Conservation (phyloP, 1,140 invertebrate genomes). For the Drosophila pachea region DNA sequence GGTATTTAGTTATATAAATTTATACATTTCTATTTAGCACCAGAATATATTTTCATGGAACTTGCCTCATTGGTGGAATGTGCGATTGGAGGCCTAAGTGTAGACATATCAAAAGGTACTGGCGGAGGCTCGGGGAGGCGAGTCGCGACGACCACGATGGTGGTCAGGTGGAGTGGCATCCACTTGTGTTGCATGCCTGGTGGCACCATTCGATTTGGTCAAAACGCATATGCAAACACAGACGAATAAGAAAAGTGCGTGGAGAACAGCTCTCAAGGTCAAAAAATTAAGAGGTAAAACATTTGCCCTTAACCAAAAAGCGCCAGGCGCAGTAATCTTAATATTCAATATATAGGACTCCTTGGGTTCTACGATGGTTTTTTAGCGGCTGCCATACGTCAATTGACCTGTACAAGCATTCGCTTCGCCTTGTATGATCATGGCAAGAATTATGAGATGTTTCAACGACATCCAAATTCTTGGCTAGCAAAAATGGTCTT, state of each 20-base stretch:
- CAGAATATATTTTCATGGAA: background rate
- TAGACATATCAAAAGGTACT: slow-evolving; percentile 17
- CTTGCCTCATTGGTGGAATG: background rate
- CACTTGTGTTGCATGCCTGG: slow-evolving; percentile 28
- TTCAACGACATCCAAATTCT: background rate
- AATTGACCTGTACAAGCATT: slow-evolving; percentile 97
- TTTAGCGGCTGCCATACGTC: slow-evolving; percentile 94
- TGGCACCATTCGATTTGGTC: slow-evolving; percentile 44
- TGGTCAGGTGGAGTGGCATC: slow-evolving; percentile 50
- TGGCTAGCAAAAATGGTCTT: slow-evolving; percentile 86
- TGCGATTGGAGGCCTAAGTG: background rate
- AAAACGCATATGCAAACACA: slow-evolving; percentile 56
- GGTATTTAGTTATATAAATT: background rate
- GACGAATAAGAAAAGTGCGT: background rate
- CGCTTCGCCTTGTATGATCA: slow-evolving; percentile 98
- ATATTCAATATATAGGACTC: slow-evolving; percentile 82
- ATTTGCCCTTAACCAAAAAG: background rate
- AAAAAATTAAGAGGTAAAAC: slow-evolving; percentile 17
- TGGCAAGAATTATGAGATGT: slow-evolving; percentile 81
- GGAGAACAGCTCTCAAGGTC: slow-evolving; percentile 18
- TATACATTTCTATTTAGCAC: background rate
- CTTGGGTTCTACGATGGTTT: slow-evolving; percentile 97
- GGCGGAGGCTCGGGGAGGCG: slow-evolving; percentile 16
- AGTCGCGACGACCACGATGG: slow-evolving; percentile 38
- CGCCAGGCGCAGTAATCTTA: background rate